A percentile compares a stretch with the other conserved stretches of the same genome.
These are phyloP conservation scores for Brevimyrus niger DNA, from an alignment of 2,113 vertebrate species.

Conservation along the genomic window DNA sequence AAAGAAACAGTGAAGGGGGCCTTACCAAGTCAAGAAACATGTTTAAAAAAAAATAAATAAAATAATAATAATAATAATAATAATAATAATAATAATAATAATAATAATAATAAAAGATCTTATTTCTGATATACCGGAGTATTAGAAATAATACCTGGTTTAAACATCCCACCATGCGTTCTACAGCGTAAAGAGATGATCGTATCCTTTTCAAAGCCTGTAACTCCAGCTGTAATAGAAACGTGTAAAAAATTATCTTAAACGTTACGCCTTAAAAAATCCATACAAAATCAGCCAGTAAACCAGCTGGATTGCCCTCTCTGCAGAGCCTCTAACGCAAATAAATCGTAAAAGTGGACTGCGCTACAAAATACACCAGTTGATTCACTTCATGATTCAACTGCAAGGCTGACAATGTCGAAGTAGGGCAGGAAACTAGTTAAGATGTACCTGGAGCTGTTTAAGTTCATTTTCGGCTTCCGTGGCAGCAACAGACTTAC, in stretches of 20 bases:
- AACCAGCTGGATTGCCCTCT: neutral
- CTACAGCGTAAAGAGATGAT: slow-evolving; percentile 14
- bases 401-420: neutral
- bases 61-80: too few species aligned
- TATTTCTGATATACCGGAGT: neutral
- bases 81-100: too few species aligned
- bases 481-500: neutral
- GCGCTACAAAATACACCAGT: neutral
- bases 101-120: neutral
- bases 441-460: slow-evolving; percentile 9
- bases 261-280: neutral
- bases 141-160: neutral
- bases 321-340: neutral
- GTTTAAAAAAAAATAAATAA: too few species aligned
- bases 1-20: neutral
- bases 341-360: too few species aligned
- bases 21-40: neutral
- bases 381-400: neutral
- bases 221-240: slow-evolving; percentile 11
- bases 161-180: slow-evolving; percentile 4
- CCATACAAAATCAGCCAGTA: neutral
- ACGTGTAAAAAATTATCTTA: neutral
- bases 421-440: neutral
- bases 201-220: slow-evolving; percentile 10
- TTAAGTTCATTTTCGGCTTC: neutral